Evolutionary conservation across 2,797 vertebrate genomes (phyloP).

Genomic region (Florisuga fusca): DNA sequence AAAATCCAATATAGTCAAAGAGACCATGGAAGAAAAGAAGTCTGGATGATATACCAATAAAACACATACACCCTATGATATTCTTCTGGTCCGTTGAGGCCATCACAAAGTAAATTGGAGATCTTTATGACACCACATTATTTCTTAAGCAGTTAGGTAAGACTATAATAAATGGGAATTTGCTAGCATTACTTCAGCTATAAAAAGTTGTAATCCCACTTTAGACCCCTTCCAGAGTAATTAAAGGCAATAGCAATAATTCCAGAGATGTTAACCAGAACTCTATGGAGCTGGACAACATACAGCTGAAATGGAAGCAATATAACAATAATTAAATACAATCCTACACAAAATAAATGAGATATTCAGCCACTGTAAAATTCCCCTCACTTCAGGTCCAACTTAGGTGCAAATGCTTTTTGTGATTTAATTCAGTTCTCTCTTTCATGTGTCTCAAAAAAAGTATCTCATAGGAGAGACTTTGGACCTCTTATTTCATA

Average conservation of each 20-base stretch:
- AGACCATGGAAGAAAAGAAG: not conserved
- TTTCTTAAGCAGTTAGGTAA: not conserved
- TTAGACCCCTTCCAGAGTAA: not conserved
- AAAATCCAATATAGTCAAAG: not conserved
- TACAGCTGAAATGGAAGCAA: not conserved
- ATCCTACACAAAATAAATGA: not conserved
- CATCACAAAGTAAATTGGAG: not conserved
- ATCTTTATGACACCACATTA: not conserved
- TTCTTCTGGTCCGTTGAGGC: not conserved
- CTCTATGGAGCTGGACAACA: not conserved
- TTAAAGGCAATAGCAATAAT: not conserved
- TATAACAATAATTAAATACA: not conserved
- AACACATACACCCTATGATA: rapidly evolving
- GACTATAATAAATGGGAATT: not conserved
- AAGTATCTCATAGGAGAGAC: not conserved
- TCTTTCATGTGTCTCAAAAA: not conserved
- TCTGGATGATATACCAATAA: not conserved
- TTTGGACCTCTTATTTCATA: not conserved
- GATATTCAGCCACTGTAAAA: not conserved
- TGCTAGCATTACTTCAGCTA: not conserved
- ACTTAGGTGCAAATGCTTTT: not conserved
- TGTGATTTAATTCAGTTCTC: not conserved
- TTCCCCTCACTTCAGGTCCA: not conserved
- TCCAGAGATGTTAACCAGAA: not conserved
- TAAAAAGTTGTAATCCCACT: not conserved